Evolutionary conservation across 2,113 vertebrate genomes (phyloP).

Genomic region (Cichladusa arquata): DNA sequence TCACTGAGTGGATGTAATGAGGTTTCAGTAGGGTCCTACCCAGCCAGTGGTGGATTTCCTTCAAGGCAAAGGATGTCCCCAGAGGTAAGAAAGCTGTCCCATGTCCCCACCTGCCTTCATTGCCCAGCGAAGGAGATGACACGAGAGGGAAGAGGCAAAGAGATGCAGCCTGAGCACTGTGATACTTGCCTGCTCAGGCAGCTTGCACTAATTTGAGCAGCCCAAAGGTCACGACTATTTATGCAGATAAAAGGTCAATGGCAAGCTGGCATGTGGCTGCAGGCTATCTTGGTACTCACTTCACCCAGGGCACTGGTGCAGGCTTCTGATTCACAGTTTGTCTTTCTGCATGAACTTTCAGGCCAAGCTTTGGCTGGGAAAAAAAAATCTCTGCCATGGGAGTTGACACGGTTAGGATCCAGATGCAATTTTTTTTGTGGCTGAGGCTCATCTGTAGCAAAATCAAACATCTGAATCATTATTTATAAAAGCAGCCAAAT

Average conservation of each 20-base stretch:
- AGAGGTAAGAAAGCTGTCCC: not conserved
- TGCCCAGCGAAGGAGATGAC: not conserved
- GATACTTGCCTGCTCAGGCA: not conserved
- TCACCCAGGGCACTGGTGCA: not conserved
- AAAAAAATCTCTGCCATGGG: not conserved
- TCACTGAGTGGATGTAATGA: not conserved
- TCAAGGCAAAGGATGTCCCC: not conserved
- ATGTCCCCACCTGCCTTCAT: not conserved
- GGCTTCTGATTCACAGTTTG: slow-evolving; percentile 39
- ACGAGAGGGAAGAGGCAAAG: not conserved
- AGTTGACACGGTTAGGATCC: slow-evolving; percentile 20
- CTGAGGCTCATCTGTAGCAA: slow-evolving; percentile 22
- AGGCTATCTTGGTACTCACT: slow-evolving; percentile 47
- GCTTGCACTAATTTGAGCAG: slow-evolving; percentile 62
- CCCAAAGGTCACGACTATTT: slow-evolving; percentile 68
- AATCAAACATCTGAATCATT: slow-evolving; percentile 42
- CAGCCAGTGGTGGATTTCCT: not conserved
- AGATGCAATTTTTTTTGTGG: slow-evolving; percentile 26
- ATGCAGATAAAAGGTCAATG: slow-evolving; percentile 65
- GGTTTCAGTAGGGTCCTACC: not conserved
- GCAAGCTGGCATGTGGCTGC: slow-evolving; percentile 46
- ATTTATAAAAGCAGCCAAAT: slow-evolving; percentile 38
- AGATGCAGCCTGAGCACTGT: not conserved
- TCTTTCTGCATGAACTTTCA: slow-evolving; percentile 32
- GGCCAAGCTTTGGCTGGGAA: slow-evolving; percentile 35